Evolutionary conservation across 2,888 invertebrate species (phyloP).

Genomic region (Brachylomia viminalis): DNA sequence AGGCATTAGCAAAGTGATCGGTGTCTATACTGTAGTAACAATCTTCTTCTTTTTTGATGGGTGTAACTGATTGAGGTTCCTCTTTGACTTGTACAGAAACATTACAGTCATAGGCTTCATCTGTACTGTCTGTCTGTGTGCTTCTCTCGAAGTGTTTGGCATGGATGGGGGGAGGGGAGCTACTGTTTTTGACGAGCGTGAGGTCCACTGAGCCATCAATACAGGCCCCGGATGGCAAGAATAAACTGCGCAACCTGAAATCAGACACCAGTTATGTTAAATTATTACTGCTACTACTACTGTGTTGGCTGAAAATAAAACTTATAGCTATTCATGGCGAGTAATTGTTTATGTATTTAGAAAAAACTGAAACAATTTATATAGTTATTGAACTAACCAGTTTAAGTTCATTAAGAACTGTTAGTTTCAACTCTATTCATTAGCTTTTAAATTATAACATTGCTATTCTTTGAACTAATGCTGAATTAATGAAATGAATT

Average conservation of each 20-base stretch:
- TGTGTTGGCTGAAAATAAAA: neutral
- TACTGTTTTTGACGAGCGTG: constrained; percentile 74
- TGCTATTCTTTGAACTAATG: constrained; percentile 7
- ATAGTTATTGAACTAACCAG: constrained; percentile 7
- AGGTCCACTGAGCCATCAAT: constrained; percentile 74
- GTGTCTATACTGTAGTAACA: constrained; percentile 48
- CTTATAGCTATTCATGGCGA: neutral
- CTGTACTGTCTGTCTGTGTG: constrained; percentile 79
- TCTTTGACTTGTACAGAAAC: constrained; percentile 72
- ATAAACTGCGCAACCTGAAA: constrained; percentile 76
- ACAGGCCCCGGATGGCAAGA: constrained; percentile 65
- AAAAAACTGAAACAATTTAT: constrained; percentile 13
- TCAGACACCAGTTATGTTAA: constrained; percentile 9
- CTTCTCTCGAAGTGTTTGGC: constrained; percentile 67
- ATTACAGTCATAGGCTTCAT: constrained; percentile 15
- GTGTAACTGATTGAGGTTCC: constrained; percentile 72
- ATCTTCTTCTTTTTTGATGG: constrained; percentile 77
- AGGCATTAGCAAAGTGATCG: constrained; percentile 65
- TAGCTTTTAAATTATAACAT: constrained; percentile 10
- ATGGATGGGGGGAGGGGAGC: constrained; percentile 60
- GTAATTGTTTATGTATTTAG: constrained; percentile 10
- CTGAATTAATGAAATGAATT: constrained; percentile 43
- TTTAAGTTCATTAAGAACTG: neutral
- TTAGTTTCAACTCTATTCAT: constrained; percentile 4
- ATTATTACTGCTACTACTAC: neutral